Percentiles rank a stretch among this genome's conserved stretches.
Evolutionary conservation across 1,140 invertebrate species (phyloP).

Genomic region (Caenorhabditis briggsae): DNA sequence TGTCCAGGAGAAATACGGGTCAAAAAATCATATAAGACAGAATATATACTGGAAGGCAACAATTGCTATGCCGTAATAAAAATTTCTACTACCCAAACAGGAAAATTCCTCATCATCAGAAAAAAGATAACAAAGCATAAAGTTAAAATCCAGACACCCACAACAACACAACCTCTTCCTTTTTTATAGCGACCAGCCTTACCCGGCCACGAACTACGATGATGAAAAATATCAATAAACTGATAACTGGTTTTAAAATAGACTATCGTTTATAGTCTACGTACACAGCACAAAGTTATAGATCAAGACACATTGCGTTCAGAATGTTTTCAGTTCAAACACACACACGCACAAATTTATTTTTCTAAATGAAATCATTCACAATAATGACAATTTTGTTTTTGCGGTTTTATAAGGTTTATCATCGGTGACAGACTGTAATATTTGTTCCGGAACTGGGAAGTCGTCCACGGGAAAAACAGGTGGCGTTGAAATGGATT

Average conservation of each 20-base stretch:
- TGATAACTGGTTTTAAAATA: slow-evolving; percentile 12
- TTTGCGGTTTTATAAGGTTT: slow-evolving; percentile 16
- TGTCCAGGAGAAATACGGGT: no score
- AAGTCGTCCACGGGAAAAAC: not conserved
- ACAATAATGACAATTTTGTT: slow-evolving; percentile 12
- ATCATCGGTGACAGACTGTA: slow-evolving; percentile 5
- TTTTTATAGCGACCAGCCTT: not conserved
- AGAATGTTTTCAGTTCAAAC: slow-evolving; percentile 39
- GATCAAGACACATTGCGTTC: slow-evolving; percentile 4
- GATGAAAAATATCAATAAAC: not conserved
- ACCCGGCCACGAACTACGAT: not conserved
- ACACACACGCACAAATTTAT: not conserved
- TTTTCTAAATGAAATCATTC: not conserved
- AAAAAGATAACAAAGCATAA: no score
- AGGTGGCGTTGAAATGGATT: not conserved
- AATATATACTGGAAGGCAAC: no score
- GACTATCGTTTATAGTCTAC: not conserved
- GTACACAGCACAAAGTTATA: slow-evolving; percentile 6
- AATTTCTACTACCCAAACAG: no score
- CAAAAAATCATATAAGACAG: no score
- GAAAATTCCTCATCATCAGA: no score
- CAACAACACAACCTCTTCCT: not conserved
- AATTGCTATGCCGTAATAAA: no score
- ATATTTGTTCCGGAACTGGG: not conserved
- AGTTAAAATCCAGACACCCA: no score